These are phyloP conservation scores for Phrynocephalus versicolor DNA, from an alignment of 2,113 vertebrate species.

Conservation along the genomic window DNA sequence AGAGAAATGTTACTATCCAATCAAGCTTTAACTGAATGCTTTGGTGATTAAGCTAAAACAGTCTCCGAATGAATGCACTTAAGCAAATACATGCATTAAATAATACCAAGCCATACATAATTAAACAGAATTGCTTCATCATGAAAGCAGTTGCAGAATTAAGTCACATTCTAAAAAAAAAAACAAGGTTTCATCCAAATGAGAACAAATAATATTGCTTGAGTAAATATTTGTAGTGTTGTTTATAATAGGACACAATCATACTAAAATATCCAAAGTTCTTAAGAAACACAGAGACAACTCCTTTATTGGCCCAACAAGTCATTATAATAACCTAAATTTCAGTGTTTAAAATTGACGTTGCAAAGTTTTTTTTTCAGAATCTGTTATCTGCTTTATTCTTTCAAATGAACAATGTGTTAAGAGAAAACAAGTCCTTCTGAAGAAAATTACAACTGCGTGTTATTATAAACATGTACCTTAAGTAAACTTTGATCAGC, in stretches of 20 bases:
- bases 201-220: not conserved
- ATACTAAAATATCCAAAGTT: not conserved
- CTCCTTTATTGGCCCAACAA: not conserved
- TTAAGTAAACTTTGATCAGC: too few relatives aligned
- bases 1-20: not conserved
- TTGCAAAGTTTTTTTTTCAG: too few relatives aligned
- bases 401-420: too few relatives aligned
- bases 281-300: not conserved
- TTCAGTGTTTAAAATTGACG: too few relatives aligned
- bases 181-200: not conserved
- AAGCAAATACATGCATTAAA: too few relatives aligned
- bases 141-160: constrained; percentile 5
- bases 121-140: constrained; percentile 7
- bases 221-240: not conserved
- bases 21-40: not conserved
- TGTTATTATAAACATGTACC: too few relatives aligned
- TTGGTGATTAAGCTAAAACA: not conserved
- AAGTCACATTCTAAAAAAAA: too few relatives aligned
- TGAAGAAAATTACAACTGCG: too few relatives aligned
- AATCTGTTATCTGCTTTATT: too few relatives aligned
- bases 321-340: not conserved
- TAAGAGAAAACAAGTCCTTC: too few relatives aligned
- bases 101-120: not conserved
- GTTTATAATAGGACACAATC: not conserved
- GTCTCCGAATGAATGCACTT: not conserved